Evolutionary conservation across 2,797 vertebrate genomes (phyloP), one percentile per base, ranked within the genome.

Genomic region (Enteromius paludinosus): DNA sequence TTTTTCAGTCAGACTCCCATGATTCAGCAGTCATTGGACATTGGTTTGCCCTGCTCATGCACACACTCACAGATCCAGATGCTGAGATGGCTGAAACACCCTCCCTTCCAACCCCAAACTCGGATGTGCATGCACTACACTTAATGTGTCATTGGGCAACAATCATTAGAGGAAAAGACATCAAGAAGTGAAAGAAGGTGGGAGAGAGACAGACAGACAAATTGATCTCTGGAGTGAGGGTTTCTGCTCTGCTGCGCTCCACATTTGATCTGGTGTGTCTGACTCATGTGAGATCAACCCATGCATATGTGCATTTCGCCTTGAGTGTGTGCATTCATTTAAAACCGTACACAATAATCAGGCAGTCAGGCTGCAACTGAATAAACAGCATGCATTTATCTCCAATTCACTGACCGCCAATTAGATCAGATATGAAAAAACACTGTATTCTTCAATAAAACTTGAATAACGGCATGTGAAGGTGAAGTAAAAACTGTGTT

Each of bases 11-110:
- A 56, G 80, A 43, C 35, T 66, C 85, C 88, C 87, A 92, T 91
- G 87, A 91, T 89, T 35, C 7, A 82, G 86, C 88, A 91, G 85
- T 89, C 86, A 66, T 61, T 25, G 47, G 33, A 77, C 54, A 64
- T 25, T 43, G 33, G 65, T 71, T 83, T 65, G 56, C 66, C 17
- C 54, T 75, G 43, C 73, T 68, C 49, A 59, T 59, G 43, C 61
- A 76, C 49, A 20, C 69, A 52, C 14, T 56, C 69, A 38, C 69
- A 76, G 52, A 83, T 66, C 49, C 15, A 54, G 28, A 52, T 38
- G 70, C 77, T 59, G 64, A 80, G 62, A 59, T 45, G 28, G 14
- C 62, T 68, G 72, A 82, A 59, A 52, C 45, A 25, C 17, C 25
- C 43, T 64, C 7, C 15, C 61, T 64, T 64, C 61, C 61, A 17